phyloP scores from a whole-genome alignment of 1,140 invertebrate species.

The Proctacanthus coquilletti region DNA sequence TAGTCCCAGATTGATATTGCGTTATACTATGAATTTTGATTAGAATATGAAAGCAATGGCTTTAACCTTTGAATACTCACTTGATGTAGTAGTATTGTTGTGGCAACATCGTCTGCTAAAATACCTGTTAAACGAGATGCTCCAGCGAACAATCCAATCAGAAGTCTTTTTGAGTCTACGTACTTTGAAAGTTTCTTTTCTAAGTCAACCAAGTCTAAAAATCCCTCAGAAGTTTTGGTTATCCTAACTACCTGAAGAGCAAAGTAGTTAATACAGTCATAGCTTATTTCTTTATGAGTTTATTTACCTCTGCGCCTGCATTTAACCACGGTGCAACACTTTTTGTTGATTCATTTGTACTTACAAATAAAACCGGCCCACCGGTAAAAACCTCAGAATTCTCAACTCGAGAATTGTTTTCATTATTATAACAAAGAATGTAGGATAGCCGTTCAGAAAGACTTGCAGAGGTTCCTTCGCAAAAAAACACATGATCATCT shows the following conservation, averaged over 20 bases:
- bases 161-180: constrained; percentile 34
- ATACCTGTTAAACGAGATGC: constrained; percentile 85
- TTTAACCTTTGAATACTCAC: constrained; percentile 1
- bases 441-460: constrained; percentile 25
- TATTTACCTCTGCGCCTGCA: constrained; percentile 59
- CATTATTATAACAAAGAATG: neutral
- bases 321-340: constrained; percentile 76
- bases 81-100: constrained; percentile 62
- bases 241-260: constrained; percentile 53
- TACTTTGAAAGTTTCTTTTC: constrained; percentile 52
- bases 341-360: constrained; percentile 70
- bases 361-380: constrained; percentile 60
- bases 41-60: neutral
- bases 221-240: constrained; percentile 59
- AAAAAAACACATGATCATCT: constrained; percentile 71
- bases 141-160: constrained; percentile 77
- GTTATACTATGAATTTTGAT: constrained; percentile 37
- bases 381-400: constrained; percentile 6
- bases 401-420: neutral
- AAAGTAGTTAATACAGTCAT: neutral
- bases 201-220: constrained; percentile 61
- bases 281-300: too few relatives aligned
- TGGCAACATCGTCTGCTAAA: constrained; percentile 63
- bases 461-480: constrained; percentile 55
- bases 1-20: constrained; percentile 85